Conservation (phyloP, 2,797 vertebrate genomes). For the Naso thynnoides region DNA sequence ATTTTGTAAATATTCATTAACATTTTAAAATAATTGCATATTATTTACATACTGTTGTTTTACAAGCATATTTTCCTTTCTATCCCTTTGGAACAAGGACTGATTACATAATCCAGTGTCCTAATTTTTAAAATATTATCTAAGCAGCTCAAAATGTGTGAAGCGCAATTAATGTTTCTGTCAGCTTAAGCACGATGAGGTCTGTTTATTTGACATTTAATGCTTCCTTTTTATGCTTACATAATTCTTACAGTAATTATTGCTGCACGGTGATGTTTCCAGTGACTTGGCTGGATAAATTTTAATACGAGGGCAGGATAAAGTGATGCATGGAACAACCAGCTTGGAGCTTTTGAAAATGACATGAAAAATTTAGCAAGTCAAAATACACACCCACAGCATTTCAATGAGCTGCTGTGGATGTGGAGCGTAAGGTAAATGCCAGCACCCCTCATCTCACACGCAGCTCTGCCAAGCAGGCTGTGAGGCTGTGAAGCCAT, state of each 20-base stretch:
- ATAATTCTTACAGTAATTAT: conserved; percentile 7
- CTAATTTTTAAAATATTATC: background rate
- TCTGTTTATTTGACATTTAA: conserved; percentile 3
- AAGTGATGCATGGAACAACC: conserved; percentile 45
- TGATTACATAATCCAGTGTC: background rate
- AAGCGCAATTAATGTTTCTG: background rate
- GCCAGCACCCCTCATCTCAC: conserved; percentile 68
- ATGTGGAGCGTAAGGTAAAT: conserved; percentile 67
- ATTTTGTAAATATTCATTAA: no score
- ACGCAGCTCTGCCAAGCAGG: conserved; percentile 57
- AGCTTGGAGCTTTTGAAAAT: conserved; percentile 67
- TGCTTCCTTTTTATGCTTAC: background rate
- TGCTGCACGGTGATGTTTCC: conserved; percentile 12
- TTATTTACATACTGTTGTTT: background rate
- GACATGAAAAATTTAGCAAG: conserved; percentile 78
- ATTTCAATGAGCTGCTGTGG: conserved; percentile 74
- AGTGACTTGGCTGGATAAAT: conserved; percentile 4
- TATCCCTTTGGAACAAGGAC: background rate
- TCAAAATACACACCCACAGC: conserved; percentile 72
- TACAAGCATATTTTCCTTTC: background rate
- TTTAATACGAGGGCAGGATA: conserved; percentile 25
- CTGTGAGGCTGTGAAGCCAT: conserved; percentile 51
- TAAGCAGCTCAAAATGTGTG: background rate
- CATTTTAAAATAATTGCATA: background rate
- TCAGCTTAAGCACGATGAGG: background rate